Conservation (phyloP, 2,797 vertebrate genomes). For the Cossypha polioptera region DNA sequence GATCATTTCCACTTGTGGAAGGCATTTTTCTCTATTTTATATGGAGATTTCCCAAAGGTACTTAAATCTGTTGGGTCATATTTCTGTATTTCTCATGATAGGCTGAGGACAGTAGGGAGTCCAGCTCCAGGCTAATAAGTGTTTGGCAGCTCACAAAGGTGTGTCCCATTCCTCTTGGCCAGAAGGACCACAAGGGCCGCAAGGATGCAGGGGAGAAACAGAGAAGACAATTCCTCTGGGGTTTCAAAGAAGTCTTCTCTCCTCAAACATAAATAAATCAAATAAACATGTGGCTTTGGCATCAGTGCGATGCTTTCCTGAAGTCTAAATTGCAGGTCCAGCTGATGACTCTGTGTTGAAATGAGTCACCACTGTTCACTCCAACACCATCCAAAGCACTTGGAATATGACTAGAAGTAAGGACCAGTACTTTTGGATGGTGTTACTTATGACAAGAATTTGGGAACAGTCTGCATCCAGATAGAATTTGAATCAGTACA, state of each 20-base stretch:
- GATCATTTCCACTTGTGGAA: not conserved
- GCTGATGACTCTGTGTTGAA: constrained; percentile 33
- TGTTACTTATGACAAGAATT: constrained; percentile 40
- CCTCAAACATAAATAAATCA: constrained; percentile 45
- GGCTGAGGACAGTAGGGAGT: not conserved
- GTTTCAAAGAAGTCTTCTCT: constrained; percentile 20
- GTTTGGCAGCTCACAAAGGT: not conserved
- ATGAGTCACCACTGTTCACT: constrained; percentile 4
- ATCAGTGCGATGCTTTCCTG: not conserved
- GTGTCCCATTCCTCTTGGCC: not conserved
- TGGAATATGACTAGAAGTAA: constrained; percentile 41
- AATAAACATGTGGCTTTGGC: constrained; percentile 50
- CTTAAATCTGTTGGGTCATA: not conserved
- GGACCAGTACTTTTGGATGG: constrained; percentile 35
- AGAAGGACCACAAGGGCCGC: constrained; percentile 53
- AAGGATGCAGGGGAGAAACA: constrained; percentile 49
- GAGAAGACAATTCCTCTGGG: not conserved
- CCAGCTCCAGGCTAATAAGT: not conserved
- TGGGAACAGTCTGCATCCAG: constrained; percentile 44
- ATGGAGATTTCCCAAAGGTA: not conserved
- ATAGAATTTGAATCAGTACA: constrained; percentile 9
- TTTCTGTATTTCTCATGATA: not conserved
- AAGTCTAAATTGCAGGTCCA: constrained; percentile 21
- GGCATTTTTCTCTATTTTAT: not conserved
- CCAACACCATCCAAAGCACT: constrained; percentile 7